Percentiles rank a stretch among this genome's conserved stretches.
Conservation (phyloP, 2,888 invertebrate genomes). For the Nebria brevicollis region DNA sequence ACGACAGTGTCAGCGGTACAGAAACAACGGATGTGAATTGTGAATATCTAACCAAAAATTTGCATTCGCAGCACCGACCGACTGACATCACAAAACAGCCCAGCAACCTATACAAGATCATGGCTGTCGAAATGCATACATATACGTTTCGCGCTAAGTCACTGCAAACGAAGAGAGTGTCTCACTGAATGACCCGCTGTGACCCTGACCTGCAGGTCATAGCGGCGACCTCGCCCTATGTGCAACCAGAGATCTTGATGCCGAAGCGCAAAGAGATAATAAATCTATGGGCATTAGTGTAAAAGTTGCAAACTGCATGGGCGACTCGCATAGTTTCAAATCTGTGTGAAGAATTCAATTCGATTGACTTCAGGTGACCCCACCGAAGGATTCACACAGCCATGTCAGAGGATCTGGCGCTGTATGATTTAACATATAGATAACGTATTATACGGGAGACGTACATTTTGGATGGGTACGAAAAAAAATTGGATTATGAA, state of each 20-base stretch:
- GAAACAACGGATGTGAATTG: background rate
- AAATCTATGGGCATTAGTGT: background rate
- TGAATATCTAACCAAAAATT: background rate
- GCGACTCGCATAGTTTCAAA: background rate
- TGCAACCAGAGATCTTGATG: background rate
- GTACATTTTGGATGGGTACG: too few relatives aligned
- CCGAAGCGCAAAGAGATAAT: slow-evolving; percentile 3
- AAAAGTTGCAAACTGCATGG: background rate
- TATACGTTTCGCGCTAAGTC: background rate
- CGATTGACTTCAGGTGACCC: background rate
- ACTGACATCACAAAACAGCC: background rate
- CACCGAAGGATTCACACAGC: background rate
- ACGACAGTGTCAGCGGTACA: slow-evolving; percentile 4
- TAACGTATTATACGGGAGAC: background rate
- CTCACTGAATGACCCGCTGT: slow-evolving; percentile 20
- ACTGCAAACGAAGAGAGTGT: background rate
- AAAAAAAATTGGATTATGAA: too few relatives aligned
- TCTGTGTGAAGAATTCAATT: background rate
- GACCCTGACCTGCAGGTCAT: slow-evolving; percentile 29
- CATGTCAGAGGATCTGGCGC: background rate
- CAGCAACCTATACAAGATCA: background rate
- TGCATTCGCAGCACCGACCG: background rate
- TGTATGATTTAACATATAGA: background rate
- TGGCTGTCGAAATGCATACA: background rate
- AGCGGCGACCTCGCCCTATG: slow-evolving; percentile 13